Evolutionary conservation across 2,888 invertebrate genomes (phyloP), one percentile per base, ranked within the genome.

Genomic region (Rhingia rostrata): DNA sequence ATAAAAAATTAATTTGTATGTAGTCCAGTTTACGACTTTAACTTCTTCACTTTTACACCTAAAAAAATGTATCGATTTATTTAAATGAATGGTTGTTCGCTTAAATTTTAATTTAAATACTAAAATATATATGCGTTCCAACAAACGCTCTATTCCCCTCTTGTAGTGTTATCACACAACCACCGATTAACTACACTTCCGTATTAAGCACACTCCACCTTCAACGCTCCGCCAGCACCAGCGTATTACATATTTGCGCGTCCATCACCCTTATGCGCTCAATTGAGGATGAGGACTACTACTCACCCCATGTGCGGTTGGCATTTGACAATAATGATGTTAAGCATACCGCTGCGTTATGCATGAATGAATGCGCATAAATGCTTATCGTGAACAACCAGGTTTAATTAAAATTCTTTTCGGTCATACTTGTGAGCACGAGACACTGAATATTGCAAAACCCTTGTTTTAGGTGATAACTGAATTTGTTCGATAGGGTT

Each of bases 241-340:
- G 14, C 14, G 22, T 9, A 22, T 22, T 22, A 47, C 10, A 22
- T 47, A 14, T 22, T 47, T 9, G 22, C 47, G 22, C 4, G 43
- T 12, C 43, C 43, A 45, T n/a, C 43, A 45, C 47, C 47, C 22
- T 47, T 47, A 33, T 14, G 22, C n/a, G 6, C 33, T 14, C 47
- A 47, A 14, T 6, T 22, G 22, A 22, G 22, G 22, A 22, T 22
- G 22, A 47, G 12, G 47, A 47, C 14, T 4, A 47, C 22, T 47
- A 14, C 9, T 14, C 47, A 47, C 47, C 47, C 47, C 47, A 7
- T 22, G 22, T 22, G 22, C 22, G 22, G 47, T 47, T 22, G 22
- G 47, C 7, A 22, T 47, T 47, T 47, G 22, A 47, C 47, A 47
- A 47, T 47, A 47, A 47, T 47, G 22, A 22, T 22, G 47, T 47